Percentiles rank a stretch among this genome's conserved stretches.
Evolutionary conservation across 2,888 invertebrate genomes (phyloP).

Genomic region (Luffia ferchaultella): DNA sequence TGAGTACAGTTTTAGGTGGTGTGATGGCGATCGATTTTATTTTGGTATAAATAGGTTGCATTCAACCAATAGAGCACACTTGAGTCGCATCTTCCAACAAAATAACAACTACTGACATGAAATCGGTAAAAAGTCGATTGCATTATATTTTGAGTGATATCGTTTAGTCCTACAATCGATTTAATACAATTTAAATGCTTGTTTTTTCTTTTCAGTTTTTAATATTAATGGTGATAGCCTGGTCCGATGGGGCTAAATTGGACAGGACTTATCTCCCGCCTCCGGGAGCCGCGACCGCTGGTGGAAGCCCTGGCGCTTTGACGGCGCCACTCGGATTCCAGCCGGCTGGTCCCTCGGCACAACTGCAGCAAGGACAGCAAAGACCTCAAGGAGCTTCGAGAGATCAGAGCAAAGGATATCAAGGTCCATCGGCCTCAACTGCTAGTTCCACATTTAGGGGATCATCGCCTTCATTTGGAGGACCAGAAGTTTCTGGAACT

Average conservation of each 20-base stretch:
- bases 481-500: slow-evolving; percentile 8
- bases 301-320: slow-evolving; percentile 47
- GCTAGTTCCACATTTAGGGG: slow-evolving; percentile 1
- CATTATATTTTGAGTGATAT: background rate
- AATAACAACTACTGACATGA: slow-evolving; percentile 47
- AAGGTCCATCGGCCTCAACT: slow-evolving; percentile 4
- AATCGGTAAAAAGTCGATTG: slow-evolving; percentile 39
- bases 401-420: slow-evolving; percentile 12
- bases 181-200: background rate
- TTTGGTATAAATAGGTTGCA: slow-evolving; percentile 55
- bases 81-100: slow-evolving; percentile 30
- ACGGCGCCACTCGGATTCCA: slow-evolving; percentile 28
- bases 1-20: slow-evolving; percentile 42
- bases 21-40: slow-evolving; percentile 48
- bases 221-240: slow-evolving; percentile 43
- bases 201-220: slow-evolving; percentile 37
- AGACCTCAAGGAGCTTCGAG: slow-evolving; percentile 11
- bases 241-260: slow-evolving; percentile 47
- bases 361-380: slow-evolving; percentile 7
- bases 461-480: background rate
- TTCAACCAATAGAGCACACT: slow-evolving; percentile 34
- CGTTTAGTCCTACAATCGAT: background rate
- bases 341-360: slow-evolving; percentile 9
- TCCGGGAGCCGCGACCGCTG: slow-evolving; percentile 41
- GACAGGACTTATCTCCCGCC: slow-evolving; percentile 55